Percentiles rank a stretch among this genome's conserved stretches.
Conservation (phyloP, 2,113 vertebrate species). For the Morone saxatilis region DNA sequence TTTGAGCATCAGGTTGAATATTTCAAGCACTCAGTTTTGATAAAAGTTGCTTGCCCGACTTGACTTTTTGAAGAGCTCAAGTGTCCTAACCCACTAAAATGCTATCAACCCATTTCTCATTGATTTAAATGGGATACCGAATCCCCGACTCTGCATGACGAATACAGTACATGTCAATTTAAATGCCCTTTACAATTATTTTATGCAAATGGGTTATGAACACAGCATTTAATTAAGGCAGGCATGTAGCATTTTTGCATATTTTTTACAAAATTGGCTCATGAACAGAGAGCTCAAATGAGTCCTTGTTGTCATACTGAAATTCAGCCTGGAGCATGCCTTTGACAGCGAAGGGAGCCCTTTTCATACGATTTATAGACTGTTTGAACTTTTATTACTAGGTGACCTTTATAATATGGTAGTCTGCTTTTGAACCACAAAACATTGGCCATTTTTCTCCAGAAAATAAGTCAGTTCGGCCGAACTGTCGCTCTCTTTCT, state of each 20-base stretch:
- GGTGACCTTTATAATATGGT: constrained; percentile 23
- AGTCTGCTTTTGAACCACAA: constrained; percentile 16
- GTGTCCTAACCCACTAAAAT: too few species aligned
- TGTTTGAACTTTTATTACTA: constrained; percentile 44
- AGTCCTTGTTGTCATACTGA: constrained; percentile 2
- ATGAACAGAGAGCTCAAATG: constrained; percentile 5
- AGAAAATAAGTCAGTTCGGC: constrained; percentile 13
- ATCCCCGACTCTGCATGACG: neutral
- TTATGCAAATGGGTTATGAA: constrained; percentile 35
- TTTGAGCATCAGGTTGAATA: neutral
- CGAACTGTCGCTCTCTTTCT: neutral
- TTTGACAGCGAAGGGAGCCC: neutral
- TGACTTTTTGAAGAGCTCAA: neutral
- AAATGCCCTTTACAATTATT: constrained; percentile 1
- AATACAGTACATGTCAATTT: neutral
- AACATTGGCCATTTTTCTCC: neutral
- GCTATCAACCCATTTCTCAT: neutral
- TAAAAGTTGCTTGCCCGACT: neutral
- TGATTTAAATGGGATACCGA: neutral
- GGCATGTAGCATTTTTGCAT: constrained; percentile 21
- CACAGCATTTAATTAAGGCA: neutral
- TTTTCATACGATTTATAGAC: constrained; percentile 37
- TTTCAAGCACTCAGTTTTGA: neutral
- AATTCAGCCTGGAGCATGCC: constrained; percentile 8
- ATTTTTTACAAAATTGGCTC: constrained; percentile 22